These are phyloP conservation scores for Phataginus tricuspis DNA, from an alignment of 2,797 vertebrate genomes.

Conservation along the genomic window DNA sequence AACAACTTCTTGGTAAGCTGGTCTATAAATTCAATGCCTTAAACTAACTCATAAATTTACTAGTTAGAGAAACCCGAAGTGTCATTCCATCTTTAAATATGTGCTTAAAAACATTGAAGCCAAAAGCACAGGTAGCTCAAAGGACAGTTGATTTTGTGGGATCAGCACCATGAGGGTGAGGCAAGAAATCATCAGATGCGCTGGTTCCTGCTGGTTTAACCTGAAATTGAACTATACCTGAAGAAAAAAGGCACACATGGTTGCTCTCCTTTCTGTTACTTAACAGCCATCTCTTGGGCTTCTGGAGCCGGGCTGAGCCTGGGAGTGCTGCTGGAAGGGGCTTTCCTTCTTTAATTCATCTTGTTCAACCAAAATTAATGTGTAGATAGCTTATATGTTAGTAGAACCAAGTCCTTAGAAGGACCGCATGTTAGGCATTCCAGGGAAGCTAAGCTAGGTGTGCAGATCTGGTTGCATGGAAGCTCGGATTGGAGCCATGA, in stretches of 20 bases:
- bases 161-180: not conserved
- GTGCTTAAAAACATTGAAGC: not conserved
- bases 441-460: too few relatives aligned
- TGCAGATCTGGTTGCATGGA: not conserved
- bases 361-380: not conserved
- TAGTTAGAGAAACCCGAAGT: not conserved
- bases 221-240: not conserved
- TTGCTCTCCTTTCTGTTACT: not conserved
- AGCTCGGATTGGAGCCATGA: accelerated
- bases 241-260: not conserved
- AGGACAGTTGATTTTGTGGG: not conserved
- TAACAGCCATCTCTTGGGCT: not conserved
- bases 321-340: not conserved
- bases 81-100: not conserved
- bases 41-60: not conserved
- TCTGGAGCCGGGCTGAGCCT: not conserved
- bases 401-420: not conserved
- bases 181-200: not conserved
- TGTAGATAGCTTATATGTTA: not conserved
- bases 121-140: not conserved
- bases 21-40: not conserved
- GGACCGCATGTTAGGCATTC: not conserved
- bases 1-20: not conserved
- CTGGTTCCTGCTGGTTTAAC: not conserved
- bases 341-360: not conserved